phyloP scores from a whole-genome alignment of 2,113 vertebrate genomes.

The Antechinus flavipes region DNA sequence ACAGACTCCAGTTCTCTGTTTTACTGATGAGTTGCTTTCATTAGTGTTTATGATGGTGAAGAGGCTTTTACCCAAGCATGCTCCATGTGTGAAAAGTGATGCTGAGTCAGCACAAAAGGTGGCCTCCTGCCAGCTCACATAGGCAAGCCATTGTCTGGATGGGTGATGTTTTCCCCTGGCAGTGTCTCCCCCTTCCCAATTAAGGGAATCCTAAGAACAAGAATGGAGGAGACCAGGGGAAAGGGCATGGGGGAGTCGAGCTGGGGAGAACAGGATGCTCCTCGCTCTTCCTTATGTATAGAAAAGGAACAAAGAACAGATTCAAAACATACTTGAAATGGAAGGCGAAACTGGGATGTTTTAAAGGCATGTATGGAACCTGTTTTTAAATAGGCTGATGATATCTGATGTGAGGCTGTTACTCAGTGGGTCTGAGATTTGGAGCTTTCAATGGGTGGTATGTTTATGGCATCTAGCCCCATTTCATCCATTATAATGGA shows the following conservation, averaged over 20 bases:
- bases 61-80: constrained; percentile 54
- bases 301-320: constrained; percentile 27
- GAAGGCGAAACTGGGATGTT: constrained; percentile 33
- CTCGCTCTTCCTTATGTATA: constrained; percentile 21
- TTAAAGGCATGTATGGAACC: constrained; percentile 22
- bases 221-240: constrained; percentile 54
- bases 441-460: constrained; percentile 52
- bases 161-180: constrained; percentile 42
- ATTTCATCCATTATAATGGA: not conserved
- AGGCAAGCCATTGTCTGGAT: constrained; percentile 56
- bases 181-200: constrained; percentile 38
- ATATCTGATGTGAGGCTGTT: constrained; percentile 48
- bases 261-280: not conserved
- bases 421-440: not conserved
- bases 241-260: constrained; percentile 53
- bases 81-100: constrained; percentile 40
- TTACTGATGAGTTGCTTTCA: constrained; percentile 20
- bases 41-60: constrained; percentile 16
- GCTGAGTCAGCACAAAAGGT: constrained; percentile 70
- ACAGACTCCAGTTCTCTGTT: constrained; percentile 16
- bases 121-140: constrained; percentile 41
- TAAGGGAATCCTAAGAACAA: constrained; percentile 28
- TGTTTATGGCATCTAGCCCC: not conserved
- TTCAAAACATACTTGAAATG: constrained; percentile 38
- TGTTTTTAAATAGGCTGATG: constrained; percentile 19